Percentiles rank a stretch among this genome's conserved stretches.
Conservation (phyloP, 1,140 invertebrate species). For the Centruroides vittatus region DNA sequence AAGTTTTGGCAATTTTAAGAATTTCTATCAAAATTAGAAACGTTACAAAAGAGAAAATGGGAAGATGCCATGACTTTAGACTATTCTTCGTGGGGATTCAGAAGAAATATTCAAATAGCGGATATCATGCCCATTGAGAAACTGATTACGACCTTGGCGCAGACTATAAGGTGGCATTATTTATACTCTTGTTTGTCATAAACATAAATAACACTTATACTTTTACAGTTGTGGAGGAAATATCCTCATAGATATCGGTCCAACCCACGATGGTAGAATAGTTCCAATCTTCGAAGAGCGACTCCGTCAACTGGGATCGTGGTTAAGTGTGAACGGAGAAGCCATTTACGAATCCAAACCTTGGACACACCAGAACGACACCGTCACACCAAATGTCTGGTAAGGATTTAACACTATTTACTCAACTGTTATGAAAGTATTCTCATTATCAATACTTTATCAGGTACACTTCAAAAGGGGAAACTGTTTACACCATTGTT, state of each 20-base stretch:
- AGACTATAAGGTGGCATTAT: too few relatives aligned
- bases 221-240: constrained; percentile 40
- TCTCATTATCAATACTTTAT: background rate
- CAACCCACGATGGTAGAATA: constrained; percentile 77
- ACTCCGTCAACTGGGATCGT: constrained; percentile 45
- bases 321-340: constrained; percentile 70
- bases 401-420: background rate
- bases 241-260: constrained; percentile 72
- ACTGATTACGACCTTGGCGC: constrained; percentile 38
- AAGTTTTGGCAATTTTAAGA: too few relatives aligned
- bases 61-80: constrained; percentile 84
- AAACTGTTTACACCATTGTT: constrained; percentile 44
- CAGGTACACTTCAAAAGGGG: constrained; percentile 42
- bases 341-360: constrained; percentile 65
- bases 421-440: background rate
- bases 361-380: constrained; percentile 66
- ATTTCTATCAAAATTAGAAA: too few relatives aligned
- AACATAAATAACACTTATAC: too few relatives aligned
- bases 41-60: constrained; percentile 46
- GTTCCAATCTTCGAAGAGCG: constrained; percentile 76
- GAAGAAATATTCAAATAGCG: constrained; percentile 50
- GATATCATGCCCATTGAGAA: constrained; percentile 58
- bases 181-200: too few relatives aligned
- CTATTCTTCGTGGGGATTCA: constrained; percentile 73
- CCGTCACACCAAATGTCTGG: constrained; percentile 28